Evolutionary conservation across 2,888 invertebrate genomes (phyloP).

Genomic region (Tolmerus cingulatus): DNA sequence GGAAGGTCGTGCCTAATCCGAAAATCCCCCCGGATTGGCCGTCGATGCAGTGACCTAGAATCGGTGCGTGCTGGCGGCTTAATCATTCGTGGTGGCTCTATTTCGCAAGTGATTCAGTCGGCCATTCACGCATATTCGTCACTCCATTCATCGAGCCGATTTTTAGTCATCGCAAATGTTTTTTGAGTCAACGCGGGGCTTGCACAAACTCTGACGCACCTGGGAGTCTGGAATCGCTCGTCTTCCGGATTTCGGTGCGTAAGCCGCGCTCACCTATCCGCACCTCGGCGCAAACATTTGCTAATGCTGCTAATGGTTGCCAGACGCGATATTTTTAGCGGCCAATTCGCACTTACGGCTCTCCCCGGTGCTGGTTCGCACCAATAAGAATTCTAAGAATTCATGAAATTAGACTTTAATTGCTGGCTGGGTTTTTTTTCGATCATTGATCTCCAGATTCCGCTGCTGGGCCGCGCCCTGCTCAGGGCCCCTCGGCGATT

Average conservation of each 20-base stretch:
- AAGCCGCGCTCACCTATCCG: background rate
- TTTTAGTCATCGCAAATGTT: slow-evolving; percentile 8
- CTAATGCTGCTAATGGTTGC: background rate
- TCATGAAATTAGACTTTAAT: slow-evolving; percentile 6
- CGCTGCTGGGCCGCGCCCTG: background rate
- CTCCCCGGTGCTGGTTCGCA: background rate
- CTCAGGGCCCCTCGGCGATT: background rate
- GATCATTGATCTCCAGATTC: slow-evolving; percentile 35
- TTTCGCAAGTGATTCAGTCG: background rate
- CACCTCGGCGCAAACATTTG: background rate
- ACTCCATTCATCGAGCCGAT: background rate
- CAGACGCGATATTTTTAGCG: slow-evolving; percentile 9
- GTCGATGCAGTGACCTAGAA: background rate
- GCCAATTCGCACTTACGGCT: background rate
- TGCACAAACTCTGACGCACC: background rate
- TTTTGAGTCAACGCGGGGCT: background rate
- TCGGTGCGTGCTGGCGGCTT: background rate
- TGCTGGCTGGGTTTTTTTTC: background rate
- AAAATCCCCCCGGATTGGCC: background rate
- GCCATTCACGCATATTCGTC: background rate
- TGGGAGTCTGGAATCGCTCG: slow-evolving; percentile 15
- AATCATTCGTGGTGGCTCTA: background rate
- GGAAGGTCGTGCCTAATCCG: background rate
- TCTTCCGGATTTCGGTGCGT: background rate
- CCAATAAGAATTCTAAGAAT: background rate